Evolutionary conservation across 35 echinoderm and acorn worm genomes (phyloP), one percentile per base, ranked within the genome.

Genomic region (Chiridota heheva): DNA sequence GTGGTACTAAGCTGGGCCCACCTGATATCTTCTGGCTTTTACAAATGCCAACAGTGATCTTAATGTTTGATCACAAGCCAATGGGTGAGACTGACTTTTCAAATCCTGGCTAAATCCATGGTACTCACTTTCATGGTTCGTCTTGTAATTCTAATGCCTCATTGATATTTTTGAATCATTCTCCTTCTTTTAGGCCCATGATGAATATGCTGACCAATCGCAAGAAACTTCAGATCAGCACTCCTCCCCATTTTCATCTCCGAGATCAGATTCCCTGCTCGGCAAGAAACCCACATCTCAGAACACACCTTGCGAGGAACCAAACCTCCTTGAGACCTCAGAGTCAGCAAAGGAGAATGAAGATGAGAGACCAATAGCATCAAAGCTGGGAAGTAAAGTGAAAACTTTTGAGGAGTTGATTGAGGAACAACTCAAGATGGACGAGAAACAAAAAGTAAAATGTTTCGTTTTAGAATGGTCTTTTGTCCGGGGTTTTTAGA

Each of bases 401-500:
- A 97, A 91, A 65, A 78, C 84, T 4, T 97, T 97, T 81, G 94
- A 97, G 44, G 94, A 97, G 47, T 66, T 97, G 4, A 41, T 97
- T 7, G 94, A 97, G n/a, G 39, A 84, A 66, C 43, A 97, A 59
- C 30, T 97, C 2, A 95, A 58, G 25, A 43, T 18, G 80, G n/a
- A 22, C 10, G 5, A 33, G 72, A 83, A 40, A 35, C 43, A 20
- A 26, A n/a, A n/a, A n/a, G n/a, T n/a, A n/a, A n/a, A n/a, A n/a
- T n/a, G n/a, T n/a, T n/a, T n/a, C n/a, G n/a, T n/a, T n/a, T n/a
- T n/a, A n/a, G n/a, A n/a, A n/a, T n/a, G n/a, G n/a, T n/a, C n/a
- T n/a, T n/a, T n/a, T n/a, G n/a, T n/a, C n/a, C n/a, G n/a, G n/a
- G n/a, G n/a, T n/a, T n/a, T n/a, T n/a, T n/a, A n/a, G n/a, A n/a